Evolutionary conservation across 2,888 invertebrate genomes (phyloP).

Genomic region (Marasmarcha lunaedactyla): DNA sequence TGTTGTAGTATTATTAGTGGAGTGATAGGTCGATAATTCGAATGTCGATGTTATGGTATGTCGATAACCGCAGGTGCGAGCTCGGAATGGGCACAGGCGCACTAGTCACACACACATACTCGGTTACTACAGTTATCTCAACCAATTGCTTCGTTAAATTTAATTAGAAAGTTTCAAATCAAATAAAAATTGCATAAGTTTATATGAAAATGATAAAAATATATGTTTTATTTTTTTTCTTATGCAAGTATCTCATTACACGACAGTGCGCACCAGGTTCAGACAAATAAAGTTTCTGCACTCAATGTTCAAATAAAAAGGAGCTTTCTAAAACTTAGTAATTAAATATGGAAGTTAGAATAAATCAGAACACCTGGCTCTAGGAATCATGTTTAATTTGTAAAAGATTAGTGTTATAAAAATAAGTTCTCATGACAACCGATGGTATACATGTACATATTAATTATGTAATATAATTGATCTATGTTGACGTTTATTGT

Average conservation of each 20-base stretch:
- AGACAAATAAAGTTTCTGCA: constrained; percentile 66
- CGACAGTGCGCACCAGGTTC: constrained; percentile 62
- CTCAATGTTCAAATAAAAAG: constrained; percentile 70
- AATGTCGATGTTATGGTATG: constrained; percentile 20
- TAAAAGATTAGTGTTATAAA: neutral
- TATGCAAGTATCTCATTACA: constrained; percentile 6
- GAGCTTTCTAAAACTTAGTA: constrained; percentile 67
- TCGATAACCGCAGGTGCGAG: constrained; percentile 24
- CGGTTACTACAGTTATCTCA: too few species aligned
- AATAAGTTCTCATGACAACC: neutral
- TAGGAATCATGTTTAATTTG: constrained; percentile 30
- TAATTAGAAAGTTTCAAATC: too few species aligned
- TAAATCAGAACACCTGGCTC: constrained; percentile 63
- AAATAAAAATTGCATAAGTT: too few species aligned
- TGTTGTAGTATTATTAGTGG: constrained; percentile 66
- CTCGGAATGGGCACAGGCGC: constrained; percentile 47
- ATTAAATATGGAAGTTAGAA: constrained; percentile 53
- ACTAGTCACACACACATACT: constrained; percentile 39
- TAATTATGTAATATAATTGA: neutral
- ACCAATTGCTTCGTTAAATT: too few species aligned
- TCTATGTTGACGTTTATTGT: neutral
- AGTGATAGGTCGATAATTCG: constrained; percentile 33
- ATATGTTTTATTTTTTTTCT: too few species aligned
- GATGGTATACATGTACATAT: neutral
- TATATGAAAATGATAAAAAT: too few species aligned